Percentiles rank a stretch among this genome's conserved stretches.
Evolutionary conservation across 2,113 vertebrate genomes (phyloP).

Genomic region (Holacanthus passer): DNA sequence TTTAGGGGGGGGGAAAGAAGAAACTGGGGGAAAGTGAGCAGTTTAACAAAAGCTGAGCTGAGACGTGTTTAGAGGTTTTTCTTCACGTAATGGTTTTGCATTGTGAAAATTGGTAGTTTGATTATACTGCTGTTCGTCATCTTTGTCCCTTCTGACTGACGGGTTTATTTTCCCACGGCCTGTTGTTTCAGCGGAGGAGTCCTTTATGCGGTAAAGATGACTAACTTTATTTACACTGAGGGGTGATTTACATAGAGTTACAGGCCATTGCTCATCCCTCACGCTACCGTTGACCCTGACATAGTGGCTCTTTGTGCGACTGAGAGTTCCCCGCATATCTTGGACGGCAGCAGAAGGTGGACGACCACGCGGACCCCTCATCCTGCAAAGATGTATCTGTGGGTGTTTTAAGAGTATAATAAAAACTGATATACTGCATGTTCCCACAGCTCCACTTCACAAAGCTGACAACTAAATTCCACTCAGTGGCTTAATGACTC

Average conservation of each 20-base stretch:
- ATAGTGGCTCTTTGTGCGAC: constrained; percentile 9
- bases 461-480: constrained; percentile 20
- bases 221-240: constrained; percentile 39
- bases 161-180: constrained; percentile 33
- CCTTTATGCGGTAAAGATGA: constrained; percentile 28
- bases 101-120: constrained; percentile 10
- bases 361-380: constrained; percentile 7
- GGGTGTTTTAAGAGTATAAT: constrained; percentile 56
- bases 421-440: constrained; percentile 50
- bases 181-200: constrained; percentile 9
- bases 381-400: constrained; percentile 20
- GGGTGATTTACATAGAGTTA: constrained; percentile 41
- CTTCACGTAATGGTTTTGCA: background rate
- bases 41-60: background rate
- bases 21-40: background rate
- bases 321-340: background rate
- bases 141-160: background rate
- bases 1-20: background rate
- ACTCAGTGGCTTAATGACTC: constrained; percentile 19
- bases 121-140: constrained; percentile 27
- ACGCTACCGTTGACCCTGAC: constrained; percentile 39
- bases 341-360: constrained; percentile 24
- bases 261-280: constrained; percentile 26
- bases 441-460: constrained; percentile 36
- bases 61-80: background rate